Evolutionary conservation across 2,888 invertebrate species (phyloP).

Genomic region (Labia minor): DNA sequence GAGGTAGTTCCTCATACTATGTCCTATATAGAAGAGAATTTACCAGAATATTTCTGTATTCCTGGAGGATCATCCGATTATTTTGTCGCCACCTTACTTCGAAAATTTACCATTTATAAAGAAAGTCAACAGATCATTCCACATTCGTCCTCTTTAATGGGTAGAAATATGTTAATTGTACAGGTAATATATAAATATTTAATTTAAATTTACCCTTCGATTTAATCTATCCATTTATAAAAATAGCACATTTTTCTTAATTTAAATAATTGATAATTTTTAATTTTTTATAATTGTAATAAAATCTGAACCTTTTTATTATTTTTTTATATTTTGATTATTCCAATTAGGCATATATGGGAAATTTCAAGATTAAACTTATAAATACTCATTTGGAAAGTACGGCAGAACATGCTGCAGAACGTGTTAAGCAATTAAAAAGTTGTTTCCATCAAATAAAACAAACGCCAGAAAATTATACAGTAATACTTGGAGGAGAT

Average conservation of each 20-base stretch:
- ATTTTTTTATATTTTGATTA: slow-evolving; percentile 20
- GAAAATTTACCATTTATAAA: slow-evolving; percentile 34
- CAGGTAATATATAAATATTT: slow-evolving; percentile 33
- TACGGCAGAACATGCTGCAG: slow-evolving; percentile 37
- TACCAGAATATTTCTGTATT: slow-evolving; percentile 37
- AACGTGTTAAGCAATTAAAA: slow-evolving; percentile 39
- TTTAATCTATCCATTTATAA: too few relatives aligned
- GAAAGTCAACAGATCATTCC: slow-evolving; percentile 37
- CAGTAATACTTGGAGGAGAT: slow-evolving; percentile 47
- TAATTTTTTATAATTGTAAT: neutral
- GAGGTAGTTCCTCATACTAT: slow-evolving; percentile 41
- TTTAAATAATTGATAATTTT: neutral
- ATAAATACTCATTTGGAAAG: slow-evolving; percentile 50
- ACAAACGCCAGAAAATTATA: slow-evolving; percentile 28
- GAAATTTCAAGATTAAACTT: slow-evolving; percentile 35
- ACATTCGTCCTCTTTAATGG: slow-evolving; percentile 41
- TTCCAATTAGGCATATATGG: slow-evolving; percentile 35
- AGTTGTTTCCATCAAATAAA: slow-evolving; percentile 31
- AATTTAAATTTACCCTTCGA: too few relatives aligned
- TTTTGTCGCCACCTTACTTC: slow-evolving; percentile 38
- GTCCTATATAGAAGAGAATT: slow-evolving; percentile 34
- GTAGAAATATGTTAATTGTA: slow-evolving; percentile 40
- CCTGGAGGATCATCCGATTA: slow-evolving; percentile 35
- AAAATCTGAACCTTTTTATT: too few relatives aligned
- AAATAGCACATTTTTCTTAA: too few relatives aligned